A percentile compares a stretch with the other conserved stretches of the same genome.
These are phyloP conservation scores for Megamerina dolium DNA, from an alignment of 2,888 invertebrate genomes.

Conservation along the genomic window DNA sequence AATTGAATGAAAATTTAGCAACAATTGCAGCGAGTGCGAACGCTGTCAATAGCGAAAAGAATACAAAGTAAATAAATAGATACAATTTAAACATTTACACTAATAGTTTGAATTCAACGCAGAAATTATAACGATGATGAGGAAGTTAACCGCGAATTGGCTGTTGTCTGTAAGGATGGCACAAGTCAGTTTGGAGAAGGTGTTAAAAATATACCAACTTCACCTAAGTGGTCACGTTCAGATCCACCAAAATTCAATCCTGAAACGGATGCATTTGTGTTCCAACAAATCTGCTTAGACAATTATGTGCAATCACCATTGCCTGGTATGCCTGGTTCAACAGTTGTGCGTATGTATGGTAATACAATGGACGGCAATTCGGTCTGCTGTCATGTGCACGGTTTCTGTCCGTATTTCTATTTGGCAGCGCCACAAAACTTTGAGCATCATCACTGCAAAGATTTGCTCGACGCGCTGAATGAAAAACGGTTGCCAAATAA, in stretches of 20 bases:
- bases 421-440: slow-evolving; percentile 77
- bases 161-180: slow-evolving; percentile 50
- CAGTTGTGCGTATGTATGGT: slow-evolving; percentile 87
- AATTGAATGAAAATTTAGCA: slow-evolving; percentile 27
- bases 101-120: too few species aligned
- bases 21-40: not conserved
- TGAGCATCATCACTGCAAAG: slow-evolving; percentile 55
- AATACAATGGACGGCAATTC: slow-evolving; percentile 88
- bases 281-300: slow-evolving; percentile 94
- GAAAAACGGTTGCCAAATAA: slow-evolving; percentile 72
- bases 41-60: slow-evolving; percentile 25
- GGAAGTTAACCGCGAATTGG: slow-evolving; percentile 57
- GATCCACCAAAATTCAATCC: slow-evolving; percentile 61
- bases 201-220: slow-evolving; percentile 63
- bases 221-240: slow-evolving; percentile 73
- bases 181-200: slow-evolving; percentile 55
- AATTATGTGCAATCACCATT: slow-evolving; percentile 73
- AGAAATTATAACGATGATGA: slow-evolving; percentile 56
- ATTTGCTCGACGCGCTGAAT: slow-evolving; percentile 70
- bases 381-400: slow-evolving; percentile 94
- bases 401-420: slow-evolving; percentile 95
- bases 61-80: slow-evolving; percentile 37
- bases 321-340: slow-evolving; percentile 86
- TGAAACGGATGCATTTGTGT: slow-evolving; percentile 61
- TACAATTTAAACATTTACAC: too few species aligned